Conservation (phyloP, 2,113 vertebrate species). For the Typhlomys cinereus region DNA sequence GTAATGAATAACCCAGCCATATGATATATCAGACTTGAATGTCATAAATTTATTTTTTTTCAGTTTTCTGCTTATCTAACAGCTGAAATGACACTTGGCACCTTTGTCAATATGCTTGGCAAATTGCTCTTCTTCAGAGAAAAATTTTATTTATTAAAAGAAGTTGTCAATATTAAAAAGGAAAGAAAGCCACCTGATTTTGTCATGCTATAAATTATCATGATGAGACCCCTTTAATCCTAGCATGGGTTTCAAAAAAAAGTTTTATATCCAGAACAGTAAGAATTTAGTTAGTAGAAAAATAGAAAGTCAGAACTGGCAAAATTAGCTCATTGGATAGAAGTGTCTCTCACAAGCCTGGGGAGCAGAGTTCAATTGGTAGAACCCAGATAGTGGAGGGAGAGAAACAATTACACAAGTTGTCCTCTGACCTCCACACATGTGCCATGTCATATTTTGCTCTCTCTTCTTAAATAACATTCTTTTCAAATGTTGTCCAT, state of each 20-base stretch:
- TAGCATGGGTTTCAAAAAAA: background rate
- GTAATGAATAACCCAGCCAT: conserved; percentile 8
- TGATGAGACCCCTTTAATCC: background rate
- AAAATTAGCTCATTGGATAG: too few relatives aligned
- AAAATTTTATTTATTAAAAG: conserved; percentile 21
- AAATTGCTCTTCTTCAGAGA: conserved; percentile 15
- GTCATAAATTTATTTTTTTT: background rate
- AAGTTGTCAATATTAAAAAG: background rate
- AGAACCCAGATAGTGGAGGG: too few relatives aligned
- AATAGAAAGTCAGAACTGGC: too few relatives aligned
- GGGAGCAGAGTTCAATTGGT: too few relatives aligned
- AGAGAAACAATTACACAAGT: too few relatives aligned
- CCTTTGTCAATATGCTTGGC: background rate
- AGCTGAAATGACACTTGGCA: conserved; percentile 12
- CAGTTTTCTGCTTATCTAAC: background rate
- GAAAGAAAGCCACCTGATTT: background rate
- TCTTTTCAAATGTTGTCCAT: too few relatives aligned
- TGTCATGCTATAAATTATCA: background rate
- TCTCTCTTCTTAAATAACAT: too few relatives aligned
- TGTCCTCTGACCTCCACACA: too few relatives aligned
- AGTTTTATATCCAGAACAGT: background rate
- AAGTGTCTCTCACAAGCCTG: too few relatives aligned
- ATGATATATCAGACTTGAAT: background rate
- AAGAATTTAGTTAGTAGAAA: background rate
- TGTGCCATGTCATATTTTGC: too few relatives aligned